A percentile compares a stretch with the other conserved stretches of the same genome.
These are phyloP conservation scores for Pungitius pungitius DNA, from an alignment of 2,113 vertebrate genomes.

Conservation along the genomic window DNA sequence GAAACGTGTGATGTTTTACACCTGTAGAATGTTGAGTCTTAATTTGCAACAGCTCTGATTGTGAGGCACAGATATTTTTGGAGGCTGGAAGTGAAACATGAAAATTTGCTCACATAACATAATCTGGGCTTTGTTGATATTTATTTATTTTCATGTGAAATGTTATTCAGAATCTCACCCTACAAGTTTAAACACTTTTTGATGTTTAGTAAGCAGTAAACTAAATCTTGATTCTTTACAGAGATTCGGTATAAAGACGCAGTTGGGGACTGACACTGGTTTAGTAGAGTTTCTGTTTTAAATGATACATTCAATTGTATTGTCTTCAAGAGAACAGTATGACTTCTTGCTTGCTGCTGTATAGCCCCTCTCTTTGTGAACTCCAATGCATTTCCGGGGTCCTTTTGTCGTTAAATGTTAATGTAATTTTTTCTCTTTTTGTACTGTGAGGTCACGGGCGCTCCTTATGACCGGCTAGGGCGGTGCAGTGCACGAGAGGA, in stretches of 20 bases:
- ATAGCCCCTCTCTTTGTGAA: constrained; percentile 32
- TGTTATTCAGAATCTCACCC: no score
- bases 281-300: not conserved
- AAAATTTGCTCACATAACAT: not conserved
- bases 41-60: not conserved
- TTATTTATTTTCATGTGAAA: no score
- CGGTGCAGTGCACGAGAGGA: no score
- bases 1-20: not conserved
- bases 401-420: constrained; percentile 64
- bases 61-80: not conserved
- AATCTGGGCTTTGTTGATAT: not conserved
- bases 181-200: no score
- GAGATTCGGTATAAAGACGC: not conserved
- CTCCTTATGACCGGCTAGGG: no score
- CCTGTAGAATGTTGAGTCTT: not conserved
- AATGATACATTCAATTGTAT: not conserved
- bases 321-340: constrained; percentile 3
- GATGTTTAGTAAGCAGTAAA: no score
- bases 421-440: constrained; percentile 58
- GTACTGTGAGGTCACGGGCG: no score
- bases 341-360: not conserved
- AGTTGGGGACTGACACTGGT: not conserved
- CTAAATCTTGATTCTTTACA: not conserved
- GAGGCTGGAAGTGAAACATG: not conserved
- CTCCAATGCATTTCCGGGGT: constrained; percentile 53